phyloP scores from a whole-genome alignment of 23 tunicate genomes.

The Ascidia mentula region DNA sequence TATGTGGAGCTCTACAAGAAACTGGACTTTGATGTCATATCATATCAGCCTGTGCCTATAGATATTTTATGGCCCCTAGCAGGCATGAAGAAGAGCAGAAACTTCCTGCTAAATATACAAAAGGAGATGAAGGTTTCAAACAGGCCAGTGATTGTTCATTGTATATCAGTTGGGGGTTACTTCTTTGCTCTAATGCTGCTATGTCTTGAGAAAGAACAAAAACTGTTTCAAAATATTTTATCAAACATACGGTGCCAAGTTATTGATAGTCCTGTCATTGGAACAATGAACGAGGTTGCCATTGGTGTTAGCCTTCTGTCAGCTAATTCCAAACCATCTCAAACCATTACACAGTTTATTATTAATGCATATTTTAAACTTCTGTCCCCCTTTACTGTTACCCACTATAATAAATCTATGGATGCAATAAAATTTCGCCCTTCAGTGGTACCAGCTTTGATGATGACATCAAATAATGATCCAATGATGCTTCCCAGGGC shows the following conservation, averaged over 20 bases:
- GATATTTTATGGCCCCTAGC: constrained; percentile 77
- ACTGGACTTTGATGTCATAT: constrained; percentile 29
- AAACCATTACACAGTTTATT: not conserved
- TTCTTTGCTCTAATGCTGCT: constrained; percentile 66
- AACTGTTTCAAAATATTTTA: constrained; percentile 20
- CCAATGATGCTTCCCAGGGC: constrained; percentile 57
- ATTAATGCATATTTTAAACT: constrained; percentile 42
- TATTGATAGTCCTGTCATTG: constrained; percentile 87
- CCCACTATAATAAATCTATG: constrained; percentile 37
- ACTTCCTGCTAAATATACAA: constrained; percentile 27
- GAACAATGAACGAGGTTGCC: constrained; percentile 81
- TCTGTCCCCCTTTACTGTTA: constrained; percentile 43
- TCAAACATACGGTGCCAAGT: constrained; percentile 58
- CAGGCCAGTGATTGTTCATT: constrained; percentile 57
- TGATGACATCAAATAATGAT: constrained; percentile 48
- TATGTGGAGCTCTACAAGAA: constrained; percentile 39
- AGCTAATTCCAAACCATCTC: constrained; percentile 1
- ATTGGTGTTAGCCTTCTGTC: constrained; percentile 64
- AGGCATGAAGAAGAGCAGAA: constrained; percentile 54
- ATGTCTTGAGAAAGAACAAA: constrained; percentile 40
- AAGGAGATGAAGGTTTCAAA: not conserved
- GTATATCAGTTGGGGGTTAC: constrained; percentile 86
- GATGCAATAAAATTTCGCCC: constrained; percentile 21
- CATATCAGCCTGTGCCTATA: constrained; percentile 18
- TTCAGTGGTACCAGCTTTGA: constrained; percentile 39